Evolutionary conservation across 2,113 vertebrate species (phyloP).

Genomic region (Elaphurus davidianus): DNA sequence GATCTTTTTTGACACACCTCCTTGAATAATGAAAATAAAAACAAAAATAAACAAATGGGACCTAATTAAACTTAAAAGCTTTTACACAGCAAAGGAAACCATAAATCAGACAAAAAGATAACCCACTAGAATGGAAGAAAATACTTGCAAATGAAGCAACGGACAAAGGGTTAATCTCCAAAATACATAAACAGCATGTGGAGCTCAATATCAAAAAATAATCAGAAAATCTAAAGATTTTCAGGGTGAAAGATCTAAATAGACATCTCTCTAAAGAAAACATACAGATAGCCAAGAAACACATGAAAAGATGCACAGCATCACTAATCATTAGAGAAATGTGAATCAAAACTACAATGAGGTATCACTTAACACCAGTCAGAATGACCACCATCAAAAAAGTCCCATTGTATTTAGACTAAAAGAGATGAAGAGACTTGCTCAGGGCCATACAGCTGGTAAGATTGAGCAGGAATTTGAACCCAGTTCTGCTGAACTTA

Average conservation of each 20-base stretch:
- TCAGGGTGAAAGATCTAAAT: background rate
- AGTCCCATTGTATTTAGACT: background rate
- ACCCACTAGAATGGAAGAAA: background rate
- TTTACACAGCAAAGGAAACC: background rate
- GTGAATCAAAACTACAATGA: background rate
- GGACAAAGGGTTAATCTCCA: background rate
- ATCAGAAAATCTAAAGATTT: background rate
- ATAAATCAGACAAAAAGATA: background rate
- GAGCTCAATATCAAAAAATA: background rate
- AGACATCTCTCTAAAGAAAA: background rate
- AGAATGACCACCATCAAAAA: background rate
- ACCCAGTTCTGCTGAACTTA: background rate
- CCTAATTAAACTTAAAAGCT: background rate
- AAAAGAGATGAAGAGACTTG: background rate
- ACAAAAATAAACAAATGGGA: background rate
- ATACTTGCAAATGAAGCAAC: background rate
- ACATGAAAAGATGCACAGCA: background rate
- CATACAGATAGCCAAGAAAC: background rate
- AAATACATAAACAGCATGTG: background rate
- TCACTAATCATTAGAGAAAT: background rate
- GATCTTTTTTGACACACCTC: background rate
- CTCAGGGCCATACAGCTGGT: background rate
- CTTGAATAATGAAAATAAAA: background rate
- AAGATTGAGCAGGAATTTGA: background rate
- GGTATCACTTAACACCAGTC: background rate